Evolutionary conservation across 2,888 invertebrate species (phyloP), one percentile per base, ranked within the genome.

Genomic region (Arge pagana): DNA sequence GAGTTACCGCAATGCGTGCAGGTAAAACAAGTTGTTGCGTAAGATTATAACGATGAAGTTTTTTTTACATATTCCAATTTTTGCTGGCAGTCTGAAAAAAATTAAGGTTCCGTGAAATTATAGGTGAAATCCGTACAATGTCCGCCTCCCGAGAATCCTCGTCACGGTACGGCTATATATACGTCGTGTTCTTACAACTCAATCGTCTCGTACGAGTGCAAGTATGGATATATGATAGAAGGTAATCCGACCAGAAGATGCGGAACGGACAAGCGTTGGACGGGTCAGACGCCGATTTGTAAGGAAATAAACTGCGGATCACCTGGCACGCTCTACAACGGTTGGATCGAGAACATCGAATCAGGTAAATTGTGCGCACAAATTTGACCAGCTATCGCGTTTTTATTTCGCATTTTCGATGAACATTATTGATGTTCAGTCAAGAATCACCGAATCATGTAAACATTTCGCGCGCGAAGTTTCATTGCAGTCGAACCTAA

Each of bases 261-360:
- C 76, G 92, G 94, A 1, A 92, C 96, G 0, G 95, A 97, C 77
- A 89, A 91, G 72, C 89, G 90, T 71, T 99, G 98, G 98, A 90
- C 93, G 16, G 97, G 96, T 28, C 82, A 85, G n/a, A 86, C 90
- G 64, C 96, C 97, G 1, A 80, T 83, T 61, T 98, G 98, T 76
- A 93, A 94, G 86, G 98, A 97, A 82, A 96, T 99, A 68, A 93
- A 97, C 80, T 99, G 98, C 78, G 95, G 96, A 0, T 88, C 90
- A 65, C 95, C 97, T 0, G 96, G 95, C 2, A 85, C 89, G 40
- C 84, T 99, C 6, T 93, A 92, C 84, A 97, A 99, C 72, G 98
- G 99, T 3, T 97, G 96, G 90, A 82, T 89, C 65, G 93, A 94
- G 78, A 93, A 93, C 72, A 89, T 91, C 53, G 92, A 93, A 62